Evolutionary conservation across 2,888 invertebrate species (phyloP), one percentile per base, ranked within the genome.

Genomic region (Dinocampus coccinellae): DNA sequence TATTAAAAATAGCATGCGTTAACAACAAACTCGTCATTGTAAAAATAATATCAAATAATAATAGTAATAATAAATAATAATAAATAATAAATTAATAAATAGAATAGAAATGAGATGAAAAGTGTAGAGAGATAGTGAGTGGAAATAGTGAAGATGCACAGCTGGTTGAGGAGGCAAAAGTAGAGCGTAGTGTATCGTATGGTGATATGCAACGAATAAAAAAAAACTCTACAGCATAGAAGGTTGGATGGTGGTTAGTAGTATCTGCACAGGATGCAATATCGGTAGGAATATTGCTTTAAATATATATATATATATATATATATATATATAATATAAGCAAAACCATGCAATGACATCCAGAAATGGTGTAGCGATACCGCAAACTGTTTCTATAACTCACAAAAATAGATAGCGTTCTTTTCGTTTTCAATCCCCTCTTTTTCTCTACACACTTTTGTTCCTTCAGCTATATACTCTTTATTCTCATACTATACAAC

Each of bases 361-460:
- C 72, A 75, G 77, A 76, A 78, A 77, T 76, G 80, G 75, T n/a
- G 10, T 78, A 69, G 74, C 80, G 82, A 83, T 82, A 83, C 82
- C 82, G 78, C 80, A 82, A 82, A 80, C 83, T 78, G 81, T 81
- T 81, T 81, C 80, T 82, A 82, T 82, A 83, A 83, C 81, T 83
- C 83, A 82, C 80, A 65, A 72, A 29, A 66, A 58, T 20, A 73
- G 75, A 76, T 75, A 76, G 77, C 60, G 7, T 29, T 3, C 29
- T 29, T 29, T 29, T 29, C 29, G 29, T 29, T 24, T 24, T 29
- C 29, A 3, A 29, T 4, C 29, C 29, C 7, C 29, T 29, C 7
- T 29, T 29, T 3, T 29, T 29, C 53, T 57, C 26, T 29, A 33
- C 34, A n/a, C 33, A 57, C 36, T 63, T 26, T 33, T 61, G 6